Evolutionary conservation across 2,888 invertebrate genomes (phyloP).

Genomic region (Noctua comes): DNA sequence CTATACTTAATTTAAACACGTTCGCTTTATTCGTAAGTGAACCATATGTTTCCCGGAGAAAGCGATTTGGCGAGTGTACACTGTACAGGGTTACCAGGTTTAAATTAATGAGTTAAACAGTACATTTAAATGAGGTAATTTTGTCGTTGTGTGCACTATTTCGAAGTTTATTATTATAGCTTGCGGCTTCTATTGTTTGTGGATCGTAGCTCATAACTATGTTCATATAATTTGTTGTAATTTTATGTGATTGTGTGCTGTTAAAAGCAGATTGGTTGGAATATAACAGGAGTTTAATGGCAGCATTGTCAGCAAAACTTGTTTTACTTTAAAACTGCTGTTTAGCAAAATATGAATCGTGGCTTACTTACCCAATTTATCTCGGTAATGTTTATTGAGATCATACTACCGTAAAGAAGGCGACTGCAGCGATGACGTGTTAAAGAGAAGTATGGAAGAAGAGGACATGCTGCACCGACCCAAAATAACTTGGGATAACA

Average conservation of each 20-base stretch:
- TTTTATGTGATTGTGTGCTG: slow-evolving; percentile 33
- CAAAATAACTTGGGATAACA: not conserved
- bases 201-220: slow-evolving; percentile 32
- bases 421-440: not conserved
- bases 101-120: slow-evolving; percentile 37
- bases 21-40: slow-evolving; percentile 16
- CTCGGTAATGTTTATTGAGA: not conserved
- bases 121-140: slow-evolving; percentile 42
- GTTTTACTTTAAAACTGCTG: slow-evolving; percentile 11
- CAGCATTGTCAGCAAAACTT: slow-evolving; percentile 4
- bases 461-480: not conserved
- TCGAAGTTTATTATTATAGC: slow-evolving; percentile 44
- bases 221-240: slow-evolving; percentile 25
- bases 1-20: slow-evolving; percentile 30
- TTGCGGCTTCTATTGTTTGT: slow-evolving; percentile 51
- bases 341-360: not conserved
- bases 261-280: slow-evolving; percentile 18
- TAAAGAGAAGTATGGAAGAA: not conserved
- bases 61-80: slow-evolving; percentile 41
- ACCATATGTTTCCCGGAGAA: slow-evolving; percentile 45
- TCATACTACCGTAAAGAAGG: not conserved
- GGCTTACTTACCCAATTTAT: not conserved
- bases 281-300: slow-evolving; percentile 22
- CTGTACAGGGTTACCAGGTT: slow-evolving; percentile 30
- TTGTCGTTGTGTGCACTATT: slow-evolving; percentile 46